These are phyloP conservation scores for Pseudopleuronectes americanus DNA, from an alignment of 2,797 vertebrate species.

Conservation along the genomic window DNA sequence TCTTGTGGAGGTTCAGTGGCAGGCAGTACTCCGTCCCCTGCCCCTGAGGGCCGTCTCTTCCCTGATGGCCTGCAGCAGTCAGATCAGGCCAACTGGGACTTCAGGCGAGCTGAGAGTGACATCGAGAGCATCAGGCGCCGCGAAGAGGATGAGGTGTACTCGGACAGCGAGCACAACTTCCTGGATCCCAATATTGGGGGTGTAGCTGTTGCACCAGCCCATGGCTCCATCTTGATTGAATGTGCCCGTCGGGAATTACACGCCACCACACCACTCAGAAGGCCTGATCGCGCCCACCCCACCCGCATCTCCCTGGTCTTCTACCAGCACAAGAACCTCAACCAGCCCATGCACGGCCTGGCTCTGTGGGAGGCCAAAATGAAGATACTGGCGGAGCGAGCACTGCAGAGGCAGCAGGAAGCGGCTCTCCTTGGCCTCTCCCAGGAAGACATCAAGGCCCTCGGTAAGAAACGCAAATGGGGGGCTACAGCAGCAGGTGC, in stretches of 20 bases:
- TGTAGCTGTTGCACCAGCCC: slow-evolving; percentile 94
- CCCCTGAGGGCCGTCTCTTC: slow-evolving; percentile 88
- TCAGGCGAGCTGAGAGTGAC: slow-evolving; percentile 81
- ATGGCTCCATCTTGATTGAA: slow-evolving; percentile 96
- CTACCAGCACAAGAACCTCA: slow-evolving; percentile 99
- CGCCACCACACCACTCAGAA: slow-evolving; percentile 96
- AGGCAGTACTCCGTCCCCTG: slow-evolving; percentile 81
- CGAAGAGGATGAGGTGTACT: slow-evolving; percentile 89
- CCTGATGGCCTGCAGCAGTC: slow-evolving; percentile 85
- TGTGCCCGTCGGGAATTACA: slow-evolving; percentile 96
- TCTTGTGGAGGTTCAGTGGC: slow-evolving; percentile 84
- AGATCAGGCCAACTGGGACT: slow-evolving; percentile 87
- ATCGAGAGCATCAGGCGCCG: slow-evolving; percentile 69
- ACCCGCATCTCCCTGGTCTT: slow-evolving; percentile 98
- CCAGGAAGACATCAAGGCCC: slow-evolving; percentile 92
- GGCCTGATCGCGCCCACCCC: slow-evolving; percentile 95
- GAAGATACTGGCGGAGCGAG: slow-evolving; percentile 95
- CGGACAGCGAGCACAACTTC: slow-evolving; percentile 99
- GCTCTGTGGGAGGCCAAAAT: slow-evolving; percentile 98
- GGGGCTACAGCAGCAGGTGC: slow-evolving; percentile 76
- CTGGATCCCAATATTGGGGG: slow-evolving; percentile 96
- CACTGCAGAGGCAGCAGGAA: slow-evolving; percentile 91
- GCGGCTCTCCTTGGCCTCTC: slow-evolving; percentile 92
- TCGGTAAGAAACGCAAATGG: slow-evolving; percentile 97
- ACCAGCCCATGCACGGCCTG: slow-evolving; percentile 95